A percentile compares a stretch with the other conserved stretches of the same genome.
These are phyloP conservation scores for Papilio polytes DNA, from an alignment of 1,140 invertebrate species.

Conservation along the genomic window DNA sequence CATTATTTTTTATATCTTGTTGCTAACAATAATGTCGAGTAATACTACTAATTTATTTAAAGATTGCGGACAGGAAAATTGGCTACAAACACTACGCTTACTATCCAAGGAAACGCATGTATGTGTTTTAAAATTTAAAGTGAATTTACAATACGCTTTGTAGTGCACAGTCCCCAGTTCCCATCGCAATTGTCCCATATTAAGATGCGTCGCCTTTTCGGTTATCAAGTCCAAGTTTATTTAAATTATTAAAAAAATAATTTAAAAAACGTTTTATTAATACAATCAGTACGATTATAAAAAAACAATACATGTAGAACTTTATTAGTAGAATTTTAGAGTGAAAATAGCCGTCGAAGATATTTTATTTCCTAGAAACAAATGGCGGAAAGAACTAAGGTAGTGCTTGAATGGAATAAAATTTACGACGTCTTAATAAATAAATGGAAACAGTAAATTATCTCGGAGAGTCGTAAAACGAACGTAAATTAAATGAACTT, in stretches of 20 bases:
- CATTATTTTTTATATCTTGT: neutral
- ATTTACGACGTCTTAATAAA: slow-evolving; percentile 20
- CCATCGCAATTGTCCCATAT: slow-evolving; percentile 11
- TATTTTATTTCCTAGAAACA: neutral
- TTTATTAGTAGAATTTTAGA: neutral
- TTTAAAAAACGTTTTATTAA: too few species aligned
- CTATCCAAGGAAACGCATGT: neutral
- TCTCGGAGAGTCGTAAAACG: slow-evolving; percentile 3
- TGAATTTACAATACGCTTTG: neutral
- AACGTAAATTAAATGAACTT: slow-evolving; percentile 13
- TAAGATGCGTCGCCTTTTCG: neutral
- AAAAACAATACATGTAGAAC: neutral
- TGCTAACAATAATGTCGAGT: neutral
- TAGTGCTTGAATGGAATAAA: neutral
- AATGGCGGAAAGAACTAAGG: slow-evolving; percentile 4
- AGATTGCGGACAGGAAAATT: neutral
- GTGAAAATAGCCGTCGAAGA: neutral
- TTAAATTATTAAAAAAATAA: too few species aligned
- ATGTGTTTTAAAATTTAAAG: slow-evolving; percentile 3
- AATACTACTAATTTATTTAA: neutral
- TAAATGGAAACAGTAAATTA: slow-evolving; percentile 29
- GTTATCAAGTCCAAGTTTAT: neutral
- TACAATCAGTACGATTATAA: too few species aligned
- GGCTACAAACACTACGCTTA: neutral
- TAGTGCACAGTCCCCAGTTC: neutral